Conservation (phyloP, 1,140 invertebrate genomes). For the Bombus pascuorum region DNA sequence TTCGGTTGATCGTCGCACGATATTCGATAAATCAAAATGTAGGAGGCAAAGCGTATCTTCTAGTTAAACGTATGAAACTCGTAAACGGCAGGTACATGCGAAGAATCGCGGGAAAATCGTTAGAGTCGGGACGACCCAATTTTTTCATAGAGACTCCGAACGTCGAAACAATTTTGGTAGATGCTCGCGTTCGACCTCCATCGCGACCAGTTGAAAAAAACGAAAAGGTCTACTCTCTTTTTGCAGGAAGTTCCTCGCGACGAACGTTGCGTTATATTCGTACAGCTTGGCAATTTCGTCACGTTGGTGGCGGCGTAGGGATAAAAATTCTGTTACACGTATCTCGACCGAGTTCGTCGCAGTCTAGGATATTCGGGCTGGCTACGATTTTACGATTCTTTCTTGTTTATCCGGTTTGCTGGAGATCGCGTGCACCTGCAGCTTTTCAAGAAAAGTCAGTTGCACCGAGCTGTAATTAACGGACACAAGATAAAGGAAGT, state of each 20-base stretch:
- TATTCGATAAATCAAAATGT: background rate
- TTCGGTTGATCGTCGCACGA: background rate
- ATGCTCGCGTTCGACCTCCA: no score
- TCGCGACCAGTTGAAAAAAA: background rate
- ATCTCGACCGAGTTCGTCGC: background rate
- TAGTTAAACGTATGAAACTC: background rate
- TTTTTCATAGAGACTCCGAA: background rate
- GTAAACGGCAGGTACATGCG: background rate
- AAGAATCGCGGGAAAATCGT: background rate
- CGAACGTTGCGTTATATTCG: background rate
- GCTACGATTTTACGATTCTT: background rate
- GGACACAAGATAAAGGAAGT: constrained; percentile 45
- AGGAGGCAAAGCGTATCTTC: background rate
- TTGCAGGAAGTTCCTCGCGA: no score
- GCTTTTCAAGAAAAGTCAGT: constrained; percentile 19
- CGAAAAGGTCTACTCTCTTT: background rate
- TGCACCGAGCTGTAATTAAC: constrained; percentile 50
- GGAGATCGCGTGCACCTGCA: background rate
- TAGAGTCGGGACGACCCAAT: constrained; percentile 2
- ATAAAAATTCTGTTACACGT: background rate
- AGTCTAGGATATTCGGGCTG: background rate
- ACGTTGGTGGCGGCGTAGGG: background rate
- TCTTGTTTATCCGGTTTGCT: no score
- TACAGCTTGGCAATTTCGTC: background rate
- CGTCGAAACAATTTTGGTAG: background rate